Percentiles rank a stretch among this genome's conserved stretches.
These are phyloP conservation scores for Nerophis ophidion DNA, from an alignment of 2,113 vertebrate species.

Conservation along the genomic window DNA sequence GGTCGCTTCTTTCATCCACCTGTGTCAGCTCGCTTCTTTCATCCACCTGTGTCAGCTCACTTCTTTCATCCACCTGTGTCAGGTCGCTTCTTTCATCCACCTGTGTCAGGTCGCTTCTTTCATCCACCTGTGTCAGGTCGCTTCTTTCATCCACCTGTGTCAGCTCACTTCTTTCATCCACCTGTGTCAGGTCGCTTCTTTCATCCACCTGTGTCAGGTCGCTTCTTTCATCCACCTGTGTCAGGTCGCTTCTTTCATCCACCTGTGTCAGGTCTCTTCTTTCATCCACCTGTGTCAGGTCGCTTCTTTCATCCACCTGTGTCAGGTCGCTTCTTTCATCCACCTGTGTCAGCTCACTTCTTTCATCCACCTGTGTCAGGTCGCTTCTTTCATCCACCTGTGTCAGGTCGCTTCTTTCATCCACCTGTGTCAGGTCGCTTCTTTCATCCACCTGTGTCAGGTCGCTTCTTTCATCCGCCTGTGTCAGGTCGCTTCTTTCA, in stretches of 20 bases:
- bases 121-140: slow-evolving; percentile 40
- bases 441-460: slow-evolving; percentile 25
- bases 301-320: slow-evolving; percentile 27
- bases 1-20: slow-evolving; percentile 31
- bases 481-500: slow-evolving; percentile 20
- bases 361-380: slow-evolving; percentile 28
- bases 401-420: slow-evolving; percentile 27
- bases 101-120: slow-evolving; percentile 17
- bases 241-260: slow-evolving; percentile 27
- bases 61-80: slow-evolving; percentile 20
- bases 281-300: slow-evolving; percentile 32
- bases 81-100: slow-evolving; percentile 29
- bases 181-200: slow-evolving; percentile 19
- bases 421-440: slow-evolving; percentile 25
- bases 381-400: slow-evolving; percentile 29
- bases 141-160: slow-evolving; percentile 20
- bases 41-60: slow-evolving; percentile 40
- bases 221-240: slow-evolving; percentile 24
- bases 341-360: slow-evolving; percentile 23
- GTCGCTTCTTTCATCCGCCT: slow-evolving; percentile 30
- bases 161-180: slow-evolving; percentile 27
- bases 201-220: slow-evolving; percentile 37
- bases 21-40: slow-evolving; percentile 16
- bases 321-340: slow-evolving; percentile 27
- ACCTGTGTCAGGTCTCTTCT: slow-evolving; percentile 21